Evolutionary conservation across 1,140 invertebrate genomes (phyloP).

Genomic region (Colletes gigas): DNA sequence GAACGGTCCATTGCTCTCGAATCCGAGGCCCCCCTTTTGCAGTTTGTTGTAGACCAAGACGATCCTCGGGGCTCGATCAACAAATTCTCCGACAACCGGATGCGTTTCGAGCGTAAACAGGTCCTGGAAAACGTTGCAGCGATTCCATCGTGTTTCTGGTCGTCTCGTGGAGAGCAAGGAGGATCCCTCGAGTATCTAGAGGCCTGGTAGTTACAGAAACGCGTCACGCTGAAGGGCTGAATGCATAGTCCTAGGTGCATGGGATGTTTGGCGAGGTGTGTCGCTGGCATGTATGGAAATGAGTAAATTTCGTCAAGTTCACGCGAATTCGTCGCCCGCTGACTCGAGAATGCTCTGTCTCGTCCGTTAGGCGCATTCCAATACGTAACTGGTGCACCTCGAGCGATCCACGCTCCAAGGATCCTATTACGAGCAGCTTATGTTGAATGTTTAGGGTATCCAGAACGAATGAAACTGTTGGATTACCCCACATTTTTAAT

Average conservation of each 20-base stretch:
- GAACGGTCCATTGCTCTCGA: constrained; percentile 28
- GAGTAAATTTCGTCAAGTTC: constrained; percentile 59
- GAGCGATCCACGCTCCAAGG: neutral
- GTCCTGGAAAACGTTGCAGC: neutral
- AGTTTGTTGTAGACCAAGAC: neutral
- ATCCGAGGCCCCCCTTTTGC: neutral
- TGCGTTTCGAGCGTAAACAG: constrained; percentile 29
- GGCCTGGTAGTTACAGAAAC: constrained; percentile 36
- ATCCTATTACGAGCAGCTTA: neutral
- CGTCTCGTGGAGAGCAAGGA: neutral
- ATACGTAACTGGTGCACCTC: constrained; percentile 6
- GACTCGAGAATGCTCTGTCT: constrained; percentile 24
- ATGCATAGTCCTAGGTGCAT: constrained; percentile 35
- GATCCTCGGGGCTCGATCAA: neutral
- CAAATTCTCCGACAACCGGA: constrained; percentile 3
- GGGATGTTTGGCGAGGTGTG: constrained; percentile 40
- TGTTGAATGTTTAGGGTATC: neutral
- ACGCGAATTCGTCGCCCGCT: constrained; percentile 39
- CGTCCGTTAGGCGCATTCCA: neutral
- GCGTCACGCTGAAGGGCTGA: neutral
- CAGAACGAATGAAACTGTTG: neutral
- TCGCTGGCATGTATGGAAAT: constrained; percentile 69
- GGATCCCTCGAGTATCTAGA: constrained; percentile 13
- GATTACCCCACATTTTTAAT: no score
- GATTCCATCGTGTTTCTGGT: neutral